Conservation (phyloP, 2,113 vertebrate genomes). For the Daubentonia madagascariensis region DNA sequence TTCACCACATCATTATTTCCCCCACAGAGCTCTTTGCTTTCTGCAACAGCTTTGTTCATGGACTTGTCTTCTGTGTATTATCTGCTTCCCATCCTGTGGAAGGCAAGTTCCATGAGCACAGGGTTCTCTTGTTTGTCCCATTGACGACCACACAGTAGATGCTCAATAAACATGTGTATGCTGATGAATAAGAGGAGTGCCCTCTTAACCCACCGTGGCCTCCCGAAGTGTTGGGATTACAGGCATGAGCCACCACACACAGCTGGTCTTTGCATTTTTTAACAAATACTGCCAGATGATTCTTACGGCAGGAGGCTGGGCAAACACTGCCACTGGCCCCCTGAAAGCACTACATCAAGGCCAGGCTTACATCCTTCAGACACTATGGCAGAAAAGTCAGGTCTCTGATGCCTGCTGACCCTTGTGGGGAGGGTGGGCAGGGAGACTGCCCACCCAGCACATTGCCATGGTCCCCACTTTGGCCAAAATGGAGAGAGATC, state of each 20-base stretch:
- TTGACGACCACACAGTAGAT: background rate
- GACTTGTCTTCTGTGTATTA: background rate
- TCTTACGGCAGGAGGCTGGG: background rate
- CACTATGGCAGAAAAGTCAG: background rate
- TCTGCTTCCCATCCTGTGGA: background rate
- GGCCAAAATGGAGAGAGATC: background rate
- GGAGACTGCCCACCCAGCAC: background rate
- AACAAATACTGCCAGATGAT: background rate
- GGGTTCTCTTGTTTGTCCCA: background rate
- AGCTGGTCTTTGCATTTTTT: background rate
- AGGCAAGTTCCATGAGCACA: background rate
- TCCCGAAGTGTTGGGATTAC: too few species aligned
- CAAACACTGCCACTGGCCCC: background rate
- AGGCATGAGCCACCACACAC: too few species aligned
- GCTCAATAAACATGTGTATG: fast-evolving
- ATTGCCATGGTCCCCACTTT: background rate
- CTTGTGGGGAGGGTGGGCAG: background rate
- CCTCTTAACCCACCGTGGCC: too few species aligned
- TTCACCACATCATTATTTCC: background rate
- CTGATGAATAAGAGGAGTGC: background rate
- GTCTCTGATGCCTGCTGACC: background rate
- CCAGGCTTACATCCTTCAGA: background rate
- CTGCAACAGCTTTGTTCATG: background rate
- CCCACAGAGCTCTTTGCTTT: background rate
- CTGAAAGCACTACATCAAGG: background rate